These are phyloP conservation scores for Micoletzkya japonica DNA, from an alignment of 2,888 invertebrate species.

Conservation along the genomic window DNA sequence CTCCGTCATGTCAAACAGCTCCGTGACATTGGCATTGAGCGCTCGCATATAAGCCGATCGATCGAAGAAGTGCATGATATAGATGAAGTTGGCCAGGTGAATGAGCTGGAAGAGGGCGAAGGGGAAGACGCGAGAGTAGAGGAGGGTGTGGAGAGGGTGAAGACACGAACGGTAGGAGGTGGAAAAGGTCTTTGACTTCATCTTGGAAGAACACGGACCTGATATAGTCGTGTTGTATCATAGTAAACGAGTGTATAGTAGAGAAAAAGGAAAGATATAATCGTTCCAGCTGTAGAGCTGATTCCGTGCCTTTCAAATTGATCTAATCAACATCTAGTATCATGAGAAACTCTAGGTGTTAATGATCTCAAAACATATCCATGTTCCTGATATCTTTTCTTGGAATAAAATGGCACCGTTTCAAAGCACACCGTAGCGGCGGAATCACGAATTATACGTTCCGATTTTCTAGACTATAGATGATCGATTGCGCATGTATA, in stretches of 20 bases:
- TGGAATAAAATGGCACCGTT: no score
- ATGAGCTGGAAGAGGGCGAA: slow-evolving; percentile 5
- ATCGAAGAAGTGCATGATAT: background rate
- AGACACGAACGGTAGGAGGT: background rate
- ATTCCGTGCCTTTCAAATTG: no score
- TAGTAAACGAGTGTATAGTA: background rate
- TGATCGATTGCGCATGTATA: no score
- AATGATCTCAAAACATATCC: no score
- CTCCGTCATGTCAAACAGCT: no score
- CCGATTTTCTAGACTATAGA: no score
- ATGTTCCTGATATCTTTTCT: no score
- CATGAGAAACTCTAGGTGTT: no score
- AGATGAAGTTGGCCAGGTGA: slow-evolving; percentile 2
- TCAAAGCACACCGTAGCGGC: no score
- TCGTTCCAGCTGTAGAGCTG: background rate
- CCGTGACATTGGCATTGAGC: background rate
- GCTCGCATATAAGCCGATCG: background rate
- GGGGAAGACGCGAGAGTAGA: background rate
- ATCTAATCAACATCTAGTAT: no score
- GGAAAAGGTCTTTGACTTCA: background rate
- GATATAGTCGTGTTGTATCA: background rate
- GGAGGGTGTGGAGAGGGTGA: background rate
- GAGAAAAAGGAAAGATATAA: background rate
- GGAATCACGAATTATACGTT: no score
- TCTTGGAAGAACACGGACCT: slow-evolving; percentile 2